Base-by-base conservation (phyloP, 2,797 vertebrate species). In the Cryptoprocta ferox region DNA sequence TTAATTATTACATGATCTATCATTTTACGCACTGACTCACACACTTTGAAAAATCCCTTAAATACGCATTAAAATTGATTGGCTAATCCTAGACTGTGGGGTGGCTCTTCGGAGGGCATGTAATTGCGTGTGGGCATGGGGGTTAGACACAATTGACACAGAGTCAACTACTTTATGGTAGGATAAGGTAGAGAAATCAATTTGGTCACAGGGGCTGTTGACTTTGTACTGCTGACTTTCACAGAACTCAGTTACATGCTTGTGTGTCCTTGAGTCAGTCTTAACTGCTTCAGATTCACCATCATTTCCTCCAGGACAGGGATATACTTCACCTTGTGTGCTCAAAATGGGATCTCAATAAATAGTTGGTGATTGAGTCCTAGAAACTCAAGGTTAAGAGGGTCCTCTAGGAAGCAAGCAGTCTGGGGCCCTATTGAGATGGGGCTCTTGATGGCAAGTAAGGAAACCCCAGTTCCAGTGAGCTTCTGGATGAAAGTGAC, bases 1-100 rank as follows among this genome's bases (percentile, higher is more conserved):
- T 97, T 97, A 98, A 97, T 97, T 97, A 97, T 94, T 97, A 95
- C 37, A 56, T 75, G 93, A 98, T 95, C 95, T 96, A 84, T 97
- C 96, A 92, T 97, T 89, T 97, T 95, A 94, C 0, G 28, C 90
- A 91, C 83, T 87, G 66, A 95, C 97, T 94, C 37, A 24, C 53
- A 92, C 84, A 96, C 66, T 93, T 90, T 84, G 90, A 97, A 97
- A 97, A 89, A 96, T 93, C 95, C 88, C 82, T 98, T 98, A 97
- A 97, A 96, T 93, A 95, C 2, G 5, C 90, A 84, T 97, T 83
- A 97, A 97, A 97, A 97, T 95, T 94, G 96, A 95, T 61, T 81
- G 94, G 94, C 78, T 98, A 73, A 97, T 96, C 88, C 53, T 78
- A 71, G 93, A 76, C 56, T 19, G 21, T 39, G 26, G 61, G 92